Evolutionary conservation across 2,888 invertebrate species (phyloP).

Genomic region (Meteorus cinctellus): DNA sequence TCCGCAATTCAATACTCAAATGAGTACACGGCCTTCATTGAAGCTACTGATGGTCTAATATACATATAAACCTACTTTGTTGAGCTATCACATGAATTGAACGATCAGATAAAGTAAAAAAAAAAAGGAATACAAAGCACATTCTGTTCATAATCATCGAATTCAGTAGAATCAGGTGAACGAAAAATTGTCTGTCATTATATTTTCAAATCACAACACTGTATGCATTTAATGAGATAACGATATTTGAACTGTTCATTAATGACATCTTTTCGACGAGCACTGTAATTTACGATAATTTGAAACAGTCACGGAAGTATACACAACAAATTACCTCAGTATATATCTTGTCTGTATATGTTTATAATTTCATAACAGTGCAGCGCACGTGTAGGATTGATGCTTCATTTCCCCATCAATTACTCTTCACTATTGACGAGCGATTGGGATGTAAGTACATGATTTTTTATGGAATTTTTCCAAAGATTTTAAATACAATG

Average conservation of each 20-base stretch:
- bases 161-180: background rate
- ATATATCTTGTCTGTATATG: background rate
- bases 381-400: background rate
- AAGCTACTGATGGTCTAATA: conserved; percentile 9
- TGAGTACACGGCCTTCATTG: conserved; percentile 30
- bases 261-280: background rate
- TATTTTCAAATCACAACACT: background rate
- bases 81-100: conserved; percentile 19
- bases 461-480: too few relatives aligned
- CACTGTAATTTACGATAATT: conserved; percentile 11
- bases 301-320: background rate
- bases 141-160: background rate
- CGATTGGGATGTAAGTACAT: background rate
- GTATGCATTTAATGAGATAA: background rate
- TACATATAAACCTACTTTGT: conserved; percentile 10
- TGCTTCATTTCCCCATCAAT: background rate
- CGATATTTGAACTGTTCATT: conserved; percentile 10
- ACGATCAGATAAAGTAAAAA: background rate
- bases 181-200: background rate
- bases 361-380: background rate
- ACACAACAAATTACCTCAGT: background rate
- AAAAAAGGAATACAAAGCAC: background rate
- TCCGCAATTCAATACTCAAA: conserved; percentile 9
- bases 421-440: background rate
- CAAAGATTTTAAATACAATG: too few relatives aligned